Base-by-base conservation (phyloP, 2,797 vertebrate genomes). In the Peromyscus aztecus region DNA sequence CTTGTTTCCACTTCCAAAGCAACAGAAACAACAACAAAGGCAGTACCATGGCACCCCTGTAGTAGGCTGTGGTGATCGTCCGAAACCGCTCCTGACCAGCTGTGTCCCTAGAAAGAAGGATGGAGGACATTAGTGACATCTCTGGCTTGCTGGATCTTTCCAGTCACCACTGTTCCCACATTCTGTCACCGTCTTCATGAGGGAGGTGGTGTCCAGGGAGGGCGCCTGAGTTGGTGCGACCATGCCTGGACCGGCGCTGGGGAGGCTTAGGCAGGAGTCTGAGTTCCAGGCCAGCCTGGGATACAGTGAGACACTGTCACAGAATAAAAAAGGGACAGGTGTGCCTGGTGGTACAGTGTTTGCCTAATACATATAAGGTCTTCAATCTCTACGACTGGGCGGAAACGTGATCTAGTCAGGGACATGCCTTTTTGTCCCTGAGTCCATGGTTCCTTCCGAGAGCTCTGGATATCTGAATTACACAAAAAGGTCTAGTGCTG, bases 31-130 rank as follows among this genome's bases (percentile, higher is more conserved):
- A 59, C 12, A 52, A 77, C 52, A 2, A 9, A 24, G 2, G 27
- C 7, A 84, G 9, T 98, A 99, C 99, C 99, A 99, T 99, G 0
- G 99, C 99, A 73, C 99, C 99, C 98, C 99, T 98, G 99, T 99
- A 99, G 98, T 99, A 99, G 63, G 99, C 99, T 0, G 99, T 99
- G 0, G 99, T 99, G 98, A 99, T 99, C 31, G 99, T 99, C 87
- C 99, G 99, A 97, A 99, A 99, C 0, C 99, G 99, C 96, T 99
- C 99, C 98, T 99, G 99, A 55, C 99, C 99, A 0, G 99, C 99
- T 0, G 99, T 99, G 96, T 99, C 99, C 99, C 99, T 99, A 95
- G 0, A 10, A 0, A 7, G 0, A 13, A 92, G 43, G 43, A 43
- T 83, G 31, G 63, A 31, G 55, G 11, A 34, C 2, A 13, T 86